A percentile compares a stretch with the other conserved stretches of the same genome.
Conservation (phyloP, 2,797 vertebrate species). For the Coluber constrictor region DNA sequence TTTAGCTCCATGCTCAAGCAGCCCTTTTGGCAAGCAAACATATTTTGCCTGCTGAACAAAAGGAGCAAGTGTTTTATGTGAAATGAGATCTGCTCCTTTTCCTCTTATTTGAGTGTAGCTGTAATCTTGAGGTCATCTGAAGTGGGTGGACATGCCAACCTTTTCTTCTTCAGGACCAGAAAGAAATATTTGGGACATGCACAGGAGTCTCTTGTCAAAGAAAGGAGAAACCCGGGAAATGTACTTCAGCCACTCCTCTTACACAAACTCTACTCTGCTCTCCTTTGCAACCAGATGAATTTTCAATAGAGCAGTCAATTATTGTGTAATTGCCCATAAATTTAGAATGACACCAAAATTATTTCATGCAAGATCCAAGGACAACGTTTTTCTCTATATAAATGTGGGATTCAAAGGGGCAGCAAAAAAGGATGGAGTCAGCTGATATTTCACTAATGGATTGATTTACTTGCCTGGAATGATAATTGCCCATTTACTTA, state of each 20-base stretch:
- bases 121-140: not conserved
- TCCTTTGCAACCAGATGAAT: slow-evolving; percentile 4
- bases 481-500: slow-evolving; percentile 41
- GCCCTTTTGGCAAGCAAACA: not conserved
- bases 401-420: slow-evolving; percentile 14
- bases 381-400: slow-evolving; percentile 5
- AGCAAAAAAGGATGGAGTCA: slow-evolving; percentile 17
- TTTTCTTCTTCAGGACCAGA: not conserved
- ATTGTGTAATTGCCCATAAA: slow-evolving; percentile 37
- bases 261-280: not conserved
- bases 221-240: not conserved
- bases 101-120: not conserved
- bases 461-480: slow-evolving; percentile 36
- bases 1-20: not conserved
- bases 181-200: not conserved
- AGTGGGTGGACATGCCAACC: not conserved
- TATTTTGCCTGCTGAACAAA: not conserved
- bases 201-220: not conserved
- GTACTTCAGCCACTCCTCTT: not conserved
- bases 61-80: not conserved
- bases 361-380: slow-evolving; percentile 35
- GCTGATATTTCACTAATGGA: slow-evolving; percentile 38
- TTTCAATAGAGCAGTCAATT: slow-evolving; percentile 17
- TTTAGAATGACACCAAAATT: slow-evolving; percentile 34
- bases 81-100: not conserved